Conservation (phyloP, 2,797 vertebrate genomes). For the Mormyrus hasselquistii region DNA sequence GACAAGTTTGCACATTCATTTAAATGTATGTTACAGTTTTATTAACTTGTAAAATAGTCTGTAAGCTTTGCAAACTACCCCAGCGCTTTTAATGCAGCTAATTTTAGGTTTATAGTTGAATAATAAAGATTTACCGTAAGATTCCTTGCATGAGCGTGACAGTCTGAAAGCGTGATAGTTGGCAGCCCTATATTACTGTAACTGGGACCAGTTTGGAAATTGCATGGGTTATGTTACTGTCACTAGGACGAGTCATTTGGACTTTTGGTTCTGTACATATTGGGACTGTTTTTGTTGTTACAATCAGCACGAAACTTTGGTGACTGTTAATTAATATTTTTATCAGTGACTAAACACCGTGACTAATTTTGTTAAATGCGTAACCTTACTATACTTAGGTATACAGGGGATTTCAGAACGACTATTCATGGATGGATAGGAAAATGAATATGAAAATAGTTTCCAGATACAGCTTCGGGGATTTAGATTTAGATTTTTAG, state of each 20-base stretch:
- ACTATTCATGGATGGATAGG: neutral
- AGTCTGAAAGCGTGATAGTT: no score
- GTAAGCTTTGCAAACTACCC: no score
- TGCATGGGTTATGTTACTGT: neutral
- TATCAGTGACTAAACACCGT: neutral
- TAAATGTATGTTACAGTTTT: no score
- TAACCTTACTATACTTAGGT: neutral
- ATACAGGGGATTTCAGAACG: neutral
- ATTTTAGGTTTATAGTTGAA: no score
- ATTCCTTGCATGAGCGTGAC: no score
- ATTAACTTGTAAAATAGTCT: no score
- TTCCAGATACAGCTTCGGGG: neutral
- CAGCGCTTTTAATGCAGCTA: no score
- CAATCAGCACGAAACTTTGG: neutral
- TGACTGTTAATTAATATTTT: neutral
- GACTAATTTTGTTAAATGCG: neutral
- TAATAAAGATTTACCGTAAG: no score
- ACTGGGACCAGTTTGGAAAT: neutral
- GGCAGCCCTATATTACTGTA: neutral
- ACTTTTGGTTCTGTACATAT: neutral
- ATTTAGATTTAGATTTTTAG: neutral
- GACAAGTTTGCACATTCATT: no score
- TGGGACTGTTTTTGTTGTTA: neutral
- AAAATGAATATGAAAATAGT: neutral
- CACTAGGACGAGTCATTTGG: neutral